Evolutionary conservation across 2,888 invertebrate species (phyloP).

Genomic region (Apoda limacodes): DNA sequence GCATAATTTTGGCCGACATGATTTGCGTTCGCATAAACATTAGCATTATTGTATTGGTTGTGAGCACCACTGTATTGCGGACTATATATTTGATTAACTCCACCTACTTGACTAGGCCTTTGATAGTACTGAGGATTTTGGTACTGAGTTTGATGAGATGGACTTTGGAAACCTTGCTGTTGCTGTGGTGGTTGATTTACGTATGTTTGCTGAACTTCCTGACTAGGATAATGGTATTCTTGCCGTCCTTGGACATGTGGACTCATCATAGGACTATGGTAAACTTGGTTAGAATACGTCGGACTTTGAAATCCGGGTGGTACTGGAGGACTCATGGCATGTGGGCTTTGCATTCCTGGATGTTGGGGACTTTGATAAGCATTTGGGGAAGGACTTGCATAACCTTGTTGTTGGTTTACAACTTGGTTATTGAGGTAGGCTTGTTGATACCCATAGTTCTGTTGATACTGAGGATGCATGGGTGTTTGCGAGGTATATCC

Average conservation of each 20-base stretch:
- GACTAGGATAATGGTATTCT: slow-evolving; percentile 49
- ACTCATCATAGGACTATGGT: slow-evolving; percentile 57
- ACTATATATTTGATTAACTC: slow-evolving; percentile 41
- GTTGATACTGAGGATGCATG: slow-evolving; percentile 48
- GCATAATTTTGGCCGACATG: slow-evolving; percentile 39
- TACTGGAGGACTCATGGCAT: slow-evolving; percentile 43
- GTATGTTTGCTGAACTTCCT: slow-evolving; percentile 53
- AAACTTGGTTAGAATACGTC: slow-evolving; percentile 51
- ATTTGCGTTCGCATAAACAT: slow-evolving; percentile 34
- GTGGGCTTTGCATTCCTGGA: slow-evolving; percentile 51
- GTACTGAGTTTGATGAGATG: slow-evolving; percentile 55
- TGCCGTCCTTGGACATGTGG: slow-evolving; percentile 43
- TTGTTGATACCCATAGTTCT: slow-evolving; percentile 51
- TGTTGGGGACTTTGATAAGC: slow-evolving; percentile 56
- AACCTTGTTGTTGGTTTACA: slow-evolving; percentile 40
- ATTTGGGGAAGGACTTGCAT: slow-evolving; percentile 48
- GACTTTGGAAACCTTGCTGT: slow-evolving; percentile 39
- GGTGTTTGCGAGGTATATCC: slow-evolving; percentile 52
- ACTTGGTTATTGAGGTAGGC: slow-evolving; percentile 46
- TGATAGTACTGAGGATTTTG: slow-evolving; percentile 54
- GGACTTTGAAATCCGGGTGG: slow-evolving; percentile 57
- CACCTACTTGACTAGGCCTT: slow-evolving; percentile 36
- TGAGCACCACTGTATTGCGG: slow-evolving; percentile 43
- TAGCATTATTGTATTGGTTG: slow-evolving; percentile 42
- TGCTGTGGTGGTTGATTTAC: slow-evolving; percentile 41